Percentiles rank a stretch among this genome's conserved stretches.
These are phyloP conservation scores for Cyphomyrus discorhynchus DNA, from an alignment of 2,113 vertebrate species.

Conservation along the genomic window DNA sequence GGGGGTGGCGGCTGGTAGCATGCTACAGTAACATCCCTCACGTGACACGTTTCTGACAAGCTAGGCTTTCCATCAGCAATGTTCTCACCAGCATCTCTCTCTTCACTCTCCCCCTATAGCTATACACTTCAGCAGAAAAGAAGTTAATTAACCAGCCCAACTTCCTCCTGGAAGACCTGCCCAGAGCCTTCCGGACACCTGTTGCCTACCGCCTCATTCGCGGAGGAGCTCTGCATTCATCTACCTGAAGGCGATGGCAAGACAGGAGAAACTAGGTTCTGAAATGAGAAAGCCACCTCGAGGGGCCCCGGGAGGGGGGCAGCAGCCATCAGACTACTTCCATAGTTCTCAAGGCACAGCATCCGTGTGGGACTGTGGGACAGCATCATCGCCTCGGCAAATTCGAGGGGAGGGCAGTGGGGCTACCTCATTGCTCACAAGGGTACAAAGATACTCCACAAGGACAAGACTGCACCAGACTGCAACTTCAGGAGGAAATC, in stretches of 20 bases:
- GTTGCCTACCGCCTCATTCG: not conserved
- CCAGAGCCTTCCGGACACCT: not conserved
- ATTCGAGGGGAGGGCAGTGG: not conserved
- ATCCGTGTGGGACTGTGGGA: not conserved
- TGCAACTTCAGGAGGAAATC: conserved; percentile 10
- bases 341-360: not conserved
- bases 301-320: not conserved
- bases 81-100: not conserved
- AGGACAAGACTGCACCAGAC: conserved; percentile 10
- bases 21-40: not conserved
- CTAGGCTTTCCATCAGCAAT: not conserved
- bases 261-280: not conserved
- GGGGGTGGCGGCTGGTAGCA: not conserved
- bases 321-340: not conserved
- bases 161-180: not conserved
- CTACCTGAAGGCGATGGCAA: not conserved
- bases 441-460: not conserved
- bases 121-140: not conserved
- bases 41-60: not conserved
- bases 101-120: not conserved
- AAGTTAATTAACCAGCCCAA: not conserved
- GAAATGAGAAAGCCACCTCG: not conserved
- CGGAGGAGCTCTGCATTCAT: not conserved
- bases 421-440: not conserved
- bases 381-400: not conserved